These are phyloP conservation scores for Hydrolagus colliei DNA, from an alignment of 2,797 vertebrate genomes.

Conservation along the genomic window DNA sequence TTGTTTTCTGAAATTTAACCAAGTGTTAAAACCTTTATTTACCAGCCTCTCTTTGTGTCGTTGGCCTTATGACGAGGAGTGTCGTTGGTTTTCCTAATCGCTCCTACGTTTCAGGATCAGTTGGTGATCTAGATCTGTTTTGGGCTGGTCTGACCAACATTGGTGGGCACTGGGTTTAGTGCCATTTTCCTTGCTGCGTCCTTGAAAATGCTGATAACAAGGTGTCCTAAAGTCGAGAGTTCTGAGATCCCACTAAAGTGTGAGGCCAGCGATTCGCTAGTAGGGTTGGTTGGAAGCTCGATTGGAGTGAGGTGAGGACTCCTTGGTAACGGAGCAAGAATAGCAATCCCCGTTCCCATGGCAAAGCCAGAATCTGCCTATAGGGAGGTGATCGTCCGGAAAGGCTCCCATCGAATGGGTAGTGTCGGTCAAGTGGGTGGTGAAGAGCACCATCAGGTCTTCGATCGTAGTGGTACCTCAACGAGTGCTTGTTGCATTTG, in stretches of 20 bases:
- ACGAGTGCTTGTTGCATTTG: constrained; percentile 25
- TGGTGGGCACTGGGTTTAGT: constrained; percentile 28
- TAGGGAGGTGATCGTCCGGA: constrained; percentile 16
- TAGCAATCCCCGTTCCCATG: constrained; percentile 28
- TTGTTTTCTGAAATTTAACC: constrained; percentile 29
- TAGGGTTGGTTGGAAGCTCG: constrained; percentile 29
- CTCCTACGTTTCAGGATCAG: constrained; percentile 31
- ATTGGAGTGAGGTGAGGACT: constrained; percentile 15
- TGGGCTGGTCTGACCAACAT: constrained; percentile 31
- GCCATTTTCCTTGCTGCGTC: constrained; percentile 24
- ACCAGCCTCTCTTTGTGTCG: constrained; percentile 30
- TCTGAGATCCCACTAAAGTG: constrained; percentile 25
- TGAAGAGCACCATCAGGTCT: constrained; percentile 26
- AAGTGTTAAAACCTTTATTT: constrained; percentile 32
- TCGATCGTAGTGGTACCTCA: constrained; percentile 20
- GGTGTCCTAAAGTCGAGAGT: constrained; percentile 24
- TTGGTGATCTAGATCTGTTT: constrained; percentile 27
- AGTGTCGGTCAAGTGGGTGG: constrained; percentile 2
- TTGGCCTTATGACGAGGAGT: constrained; percentile 29
- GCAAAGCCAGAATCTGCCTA: constrained; percentile 9
- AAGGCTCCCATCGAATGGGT: constrained; percentile 6
- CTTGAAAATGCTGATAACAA: constrained; percentile 35
- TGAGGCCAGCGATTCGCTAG: constrained; percentile 22
- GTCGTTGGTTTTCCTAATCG: constrained; percentile 29
- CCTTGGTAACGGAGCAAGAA: constrained; percentile 24